Conservation (phyloP, 2,888 invertebrate species). For the Drosophila subquinaria region DNA sequence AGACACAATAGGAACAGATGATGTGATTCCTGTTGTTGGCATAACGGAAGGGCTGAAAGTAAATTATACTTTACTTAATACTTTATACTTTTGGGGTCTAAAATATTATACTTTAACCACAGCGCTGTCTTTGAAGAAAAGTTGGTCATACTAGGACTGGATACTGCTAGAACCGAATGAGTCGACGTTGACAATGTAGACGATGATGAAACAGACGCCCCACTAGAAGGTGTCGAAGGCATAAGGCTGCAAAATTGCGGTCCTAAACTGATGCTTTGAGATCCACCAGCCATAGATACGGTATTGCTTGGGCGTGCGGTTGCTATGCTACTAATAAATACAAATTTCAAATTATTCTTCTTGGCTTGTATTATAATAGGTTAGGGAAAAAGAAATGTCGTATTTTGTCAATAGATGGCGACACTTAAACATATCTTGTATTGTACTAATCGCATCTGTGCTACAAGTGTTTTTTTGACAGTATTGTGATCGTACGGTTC, state of each 20-base stretch:
- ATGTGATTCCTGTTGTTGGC: constrained; percentile 77
- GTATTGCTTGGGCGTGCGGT: constrained; percentile 46
- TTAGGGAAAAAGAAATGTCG: too few relatives aligned
- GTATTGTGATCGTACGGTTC: too few relatives aligned
- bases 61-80: background rate
- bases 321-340: constrained; percentile 42
- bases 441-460: too few relatives aligned
- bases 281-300: constrained; percentile 30
- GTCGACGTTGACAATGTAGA: constrained; percentile 42
- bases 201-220: constrained; percentile 42
- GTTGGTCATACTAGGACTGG: constrained; percentile 41
- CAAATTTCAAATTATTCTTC: background rate
- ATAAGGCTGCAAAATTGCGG: constrained; percentile 43
- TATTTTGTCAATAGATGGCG: too few relatives aligned
- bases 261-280: constrained; percentile 44
- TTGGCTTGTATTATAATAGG: background rate
- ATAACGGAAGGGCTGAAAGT: constrained; percentile 52
- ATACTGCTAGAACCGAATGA: constrained; percentile 49
- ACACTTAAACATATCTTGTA: too few relatives aligned
- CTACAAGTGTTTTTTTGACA: too few relatives aligned
- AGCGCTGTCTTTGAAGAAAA: constrained; percentile 80
- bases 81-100: background rate
- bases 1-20: constrained; percentile 86
- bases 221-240: constrained; percentile 41
- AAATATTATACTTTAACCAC: constrained; percentile 82